Evolutionary conservation across 2,797 vertebrate genomes (phyloP).

Genomic region (Lagorchestes hirsutus): DNA sequence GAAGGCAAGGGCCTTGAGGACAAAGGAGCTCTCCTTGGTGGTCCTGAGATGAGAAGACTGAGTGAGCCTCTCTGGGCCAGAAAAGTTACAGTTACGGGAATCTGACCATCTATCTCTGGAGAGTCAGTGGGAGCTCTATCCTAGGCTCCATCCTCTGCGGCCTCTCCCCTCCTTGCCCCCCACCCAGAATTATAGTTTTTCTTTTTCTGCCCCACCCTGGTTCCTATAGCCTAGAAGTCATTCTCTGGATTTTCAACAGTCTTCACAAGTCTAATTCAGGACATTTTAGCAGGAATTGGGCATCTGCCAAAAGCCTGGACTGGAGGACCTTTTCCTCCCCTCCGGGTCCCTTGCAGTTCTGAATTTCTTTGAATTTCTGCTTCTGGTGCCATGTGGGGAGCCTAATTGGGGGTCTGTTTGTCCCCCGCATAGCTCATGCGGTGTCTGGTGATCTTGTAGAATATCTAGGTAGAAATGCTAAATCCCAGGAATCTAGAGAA

Average conservation of each 20-base stretch:
- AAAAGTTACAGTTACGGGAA: constrained; percentile 18
- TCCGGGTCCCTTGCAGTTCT: neutral
- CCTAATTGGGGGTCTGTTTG: neutral
- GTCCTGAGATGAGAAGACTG: neutral
- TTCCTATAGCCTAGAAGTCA: constrained; percentile 61
- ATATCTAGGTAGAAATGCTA: constrained; percentile 29
- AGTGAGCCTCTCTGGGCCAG: constrained; percentile 18
- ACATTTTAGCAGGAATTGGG: constrained; percentile 52
- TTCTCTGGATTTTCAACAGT: constrained; percentile 32
- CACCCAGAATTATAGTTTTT: neutral
- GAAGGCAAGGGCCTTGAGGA: neutral
- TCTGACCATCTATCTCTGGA: constrained; percentile 11
- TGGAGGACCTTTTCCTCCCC: constrained; percentile 16
- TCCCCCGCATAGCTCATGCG: neutral
- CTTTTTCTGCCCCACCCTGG: constrained; percentile 49
- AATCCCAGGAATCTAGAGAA: neutral
- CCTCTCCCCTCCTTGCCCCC: neutral
- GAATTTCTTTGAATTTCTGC: neutral
- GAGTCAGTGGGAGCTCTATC: constrained; percentile 19
- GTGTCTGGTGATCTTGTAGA: neutral
- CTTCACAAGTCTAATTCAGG: constrained; percentile 47
- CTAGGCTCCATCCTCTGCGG: constrained; percentile 1
- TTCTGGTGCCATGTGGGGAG: constrained; percentile 29
- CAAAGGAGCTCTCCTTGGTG: constrained; percentile 13
- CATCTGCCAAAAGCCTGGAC: neutral